Evolutionary conservation across 2,888 invertebrate species (phyloP).

Genomic region (Lepidonotus clava): DNA sequence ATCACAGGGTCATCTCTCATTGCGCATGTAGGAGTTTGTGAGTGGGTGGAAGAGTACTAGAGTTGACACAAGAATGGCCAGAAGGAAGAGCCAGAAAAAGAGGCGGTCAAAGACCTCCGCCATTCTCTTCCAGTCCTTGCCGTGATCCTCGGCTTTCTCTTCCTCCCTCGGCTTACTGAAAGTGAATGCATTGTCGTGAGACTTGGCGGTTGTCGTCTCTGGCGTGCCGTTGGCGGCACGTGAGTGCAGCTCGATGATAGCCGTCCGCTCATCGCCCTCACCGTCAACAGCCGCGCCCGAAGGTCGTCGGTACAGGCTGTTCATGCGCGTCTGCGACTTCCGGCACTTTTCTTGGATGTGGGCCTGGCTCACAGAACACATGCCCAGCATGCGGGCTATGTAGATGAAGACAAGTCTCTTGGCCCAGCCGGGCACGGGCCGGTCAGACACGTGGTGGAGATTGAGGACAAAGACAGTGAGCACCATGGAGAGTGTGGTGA

Average conservation of each 20-base stretch:
- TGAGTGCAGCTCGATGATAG: conserved; percentile 54
- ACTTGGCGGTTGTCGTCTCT: neutral
- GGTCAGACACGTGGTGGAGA: conserved; percentile 65
- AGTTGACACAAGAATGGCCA: conserved; percentile 55
- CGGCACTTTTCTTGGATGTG: conserved; percentile 3
- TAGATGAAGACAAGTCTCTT: conserved; percentile 55
- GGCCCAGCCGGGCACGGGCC: conserved; percentile 65
- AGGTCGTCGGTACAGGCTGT: conserved; percentile 41
- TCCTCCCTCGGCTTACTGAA: conserved; percentile 46
- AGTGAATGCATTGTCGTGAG: conserved; percentile 24
- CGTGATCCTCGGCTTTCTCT: conserved; percentile 37
- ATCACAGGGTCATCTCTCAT: conserved; percentile 42
- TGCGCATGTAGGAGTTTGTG: conserved; percentile 51
- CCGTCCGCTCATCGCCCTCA: conserved; percentile 33
- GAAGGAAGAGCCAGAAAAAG: conserved; percentile 57
- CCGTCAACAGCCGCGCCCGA: neutral
- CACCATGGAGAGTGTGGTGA: conserved; percentile 67
- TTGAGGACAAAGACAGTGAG: conserved; percentile 67
- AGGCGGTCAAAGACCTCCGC: conserved; percentile 55
- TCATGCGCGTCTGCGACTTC: conserved; percentile 47
- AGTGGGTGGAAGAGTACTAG: conserved; percentile 57
- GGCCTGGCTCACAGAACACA: conserved; percentile 48
- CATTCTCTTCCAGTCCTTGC: conserved; percentile 56
- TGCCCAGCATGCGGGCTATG: conserved; percentile 59
- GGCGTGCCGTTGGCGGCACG: conserved; percentile 35